phyloP scores from a whole-genome alignment of 2,888 invertebrate species.

The Cecidostiba fungosa region DNA sequence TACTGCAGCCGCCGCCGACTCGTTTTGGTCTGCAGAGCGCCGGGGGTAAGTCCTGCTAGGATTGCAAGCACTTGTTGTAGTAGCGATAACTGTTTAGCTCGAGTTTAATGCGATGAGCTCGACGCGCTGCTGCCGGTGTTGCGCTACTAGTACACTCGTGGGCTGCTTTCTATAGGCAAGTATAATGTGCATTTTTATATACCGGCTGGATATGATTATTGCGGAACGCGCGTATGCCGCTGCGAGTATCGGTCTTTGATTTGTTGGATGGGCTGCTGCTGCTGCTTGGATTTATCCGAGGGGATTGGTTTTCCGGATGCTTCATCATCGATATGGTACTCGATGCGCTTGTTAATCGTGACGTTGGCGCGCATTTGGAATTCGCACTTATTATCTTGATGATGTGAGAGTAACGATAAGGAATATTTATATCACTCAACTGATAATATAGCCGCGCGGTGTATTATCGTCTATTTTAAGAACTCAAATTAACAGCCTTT shows the following conservation, averaged over 20 bases:
- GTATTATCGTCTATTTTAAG: not conserved
- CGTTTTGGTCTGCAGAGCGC: not conserved
- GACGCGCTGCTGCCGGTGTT: conserved; percentile 12
- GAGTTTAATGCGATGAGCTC: conserved; percentile 19
- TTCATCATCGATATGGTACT: not conserved
- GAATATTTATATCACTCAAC: not conserved
- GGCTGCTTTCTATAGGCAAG: not conserved
- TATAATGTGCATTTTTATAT: not conserved
- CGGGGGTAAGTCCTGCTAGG: not conserved
- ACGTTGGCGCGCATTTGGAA: not conserved
- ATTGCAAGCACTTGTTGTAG: conserved; percentile 32
- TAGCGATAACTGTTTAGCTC: not conserved
- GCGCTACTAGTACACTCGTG: not conserved
- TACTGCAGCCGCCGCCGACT: not conserved
- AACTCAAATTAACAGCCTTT: not conserved
- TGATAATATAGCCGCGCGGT: no score
- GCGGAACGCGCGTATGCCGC: not conserved
- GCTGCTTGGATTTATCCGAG: not conserved
- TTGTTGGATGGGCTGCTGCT: not conserved
- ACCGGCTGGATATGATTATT: not conserved
- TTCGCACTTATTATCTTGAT: not conserved
- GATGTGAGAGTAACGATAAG: not conserved
- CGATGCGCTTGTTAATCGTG: not conserved
- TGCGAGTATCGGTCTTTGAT: not conserved
- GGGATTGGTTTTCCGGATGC: not conserved